Conservation (phyloP, 2,888 invertebrate genomes). For the Nemotelus pantherinus region DNA sequence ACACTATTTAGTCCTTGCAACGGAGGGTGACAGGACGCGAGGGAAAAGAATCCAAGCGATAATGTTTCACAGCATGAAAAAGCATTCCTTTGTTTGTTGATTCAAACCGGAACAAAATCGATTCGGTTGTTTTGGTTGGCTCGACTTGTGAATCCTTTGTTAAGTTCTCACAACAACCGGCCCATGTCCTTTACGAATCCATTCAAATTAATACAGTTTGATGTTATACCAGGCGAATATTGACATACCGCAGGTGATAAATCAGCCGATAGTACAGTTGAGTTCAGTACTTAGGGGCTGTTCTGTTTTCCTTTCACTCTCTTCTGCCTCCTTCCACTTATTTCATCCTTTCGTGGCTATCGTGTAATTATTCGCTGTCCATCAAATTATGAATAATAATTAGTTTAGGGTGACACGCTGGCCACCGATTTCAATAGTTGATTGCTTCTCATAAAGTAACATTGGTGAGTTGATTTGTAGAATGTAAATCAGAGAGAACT, state of each 20-base stretch:
- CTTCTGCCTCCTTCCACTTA: not conserved
- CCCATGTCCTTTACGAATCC: not conserved
- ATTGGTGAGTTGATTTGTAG: no score
- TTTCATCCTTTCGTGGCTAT: not conserved
- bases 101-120: conserved; percentile 34
- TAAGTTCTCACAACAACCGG: not conserved
- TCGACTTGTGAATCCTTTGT: conserved; percentile 8
- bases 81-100: conserved; percentile 8
- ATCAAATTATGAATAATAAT: no score
- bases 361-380: no score
- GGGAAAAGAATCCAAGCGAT: not conserved
- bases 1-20: not conserved
- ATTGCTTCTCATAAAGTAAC: no score
- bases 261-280: conserved; percentile 22
- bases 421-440: no score
- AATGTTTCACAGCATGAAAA: conserved; percentile 2
- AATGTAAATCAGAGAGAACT: no score
- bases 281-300: not conserved
- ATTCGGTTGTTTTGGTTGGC: conserved; percentile 14
- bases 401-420: no score
- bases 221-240: conserved; percentile 3
- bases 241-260: conserved; percentile 29
- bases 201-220: not conserved
- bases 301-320: not conserved
- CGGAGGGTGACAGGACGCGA: not conserved